Evolutionary conservation across 2,888 invertebrate species (phyloP), one percentile per base, ranked within the genome.

Genomic region (Myathropa florea): DNA sequence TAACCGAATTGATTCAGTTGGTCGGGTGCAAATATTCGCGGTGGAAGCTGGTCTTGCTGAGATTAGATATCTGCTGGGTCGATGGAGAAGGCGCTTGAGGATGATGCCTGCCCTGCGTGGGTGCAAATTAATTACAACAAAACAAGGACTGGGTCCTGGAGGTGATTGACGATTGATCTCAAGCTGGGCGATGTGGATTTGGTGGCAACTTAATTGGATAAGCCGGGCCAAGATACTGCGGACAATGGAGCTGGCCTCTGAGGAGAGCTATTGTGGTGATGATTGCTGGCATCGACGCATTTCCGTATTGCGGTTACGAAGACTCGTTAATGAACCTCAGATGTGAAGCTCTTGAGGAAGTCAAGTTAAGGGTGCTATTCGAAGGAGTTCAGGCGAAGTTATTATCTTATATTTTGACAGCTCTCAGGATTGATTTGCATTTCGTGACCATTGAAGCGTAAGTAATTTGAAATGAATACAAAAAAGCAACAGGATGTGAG

Each of bases 1-100:
- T 18, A 46, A 46, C 46, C n/a, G 68, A 77, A 85, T 77, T 77
- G 85, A 85, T 85, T 78, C 73, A 70, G 73, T 75, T 78, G 83
- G 73, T 18, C 60, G 70, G 70, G 68, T 70, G 78, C 70, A 82
- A 82, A 86, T 65, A 71, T 78, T 71, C 72, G 46, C 46, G 24
- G 73, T 53, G 57, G 14, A 57, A 75, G 46, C n/a, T 7, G 46
- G 7, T 39, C 39, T 39, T 39, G 39, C n/a, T n/a, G 39, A 14
- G 46, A 21, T 46, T 46, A 46, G 46, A 46, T 7, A 46, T 18
- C 46, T 46, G 46, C 46, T 7, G 46, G 46, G 7, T 46, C 46
- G 46, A 46, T 46, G 46, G 46, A 6, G 46, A 46, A 46, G 46
- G 18, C n/a, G 46, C 46, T 46, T 6, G 46, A 46, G 46, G 46